phyloP scores from a whole-genome alignment of 2,113 vertebrate genomes.

The Aegypius monachus region DNA sequence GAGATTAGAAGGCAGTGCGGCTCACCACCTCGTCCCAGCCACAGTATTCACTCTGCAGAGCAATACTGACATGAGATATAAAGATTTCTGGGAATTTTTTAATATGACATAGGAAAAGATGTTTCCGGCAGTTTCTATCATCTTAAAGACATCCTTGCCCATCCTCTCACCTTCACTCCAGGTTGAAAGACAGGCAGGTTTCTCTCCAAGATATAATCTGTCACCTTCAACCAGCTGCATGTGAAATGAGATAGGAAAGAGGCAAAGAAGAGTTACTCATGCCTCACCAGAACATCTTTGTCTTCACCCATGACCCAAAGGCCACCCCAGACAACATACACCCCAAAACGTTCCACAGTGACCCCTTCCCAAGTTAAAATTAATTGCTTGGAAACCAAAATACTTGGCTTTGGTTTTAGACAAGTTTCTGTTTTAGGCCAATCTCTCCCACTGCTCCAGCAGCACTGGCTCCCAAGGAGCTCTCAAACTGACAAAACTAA shows the following conservation, averaged over 20 bases:
- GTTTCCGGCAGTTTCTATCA: neutral
- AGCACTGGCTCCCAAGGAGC: neutral
- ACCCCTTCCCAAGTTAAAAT: neutral
- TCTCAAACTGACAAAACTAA: neutral
- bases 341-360: neutral
- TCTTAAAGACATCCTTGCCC: neutral
- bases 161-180: conserved; percentile 85
- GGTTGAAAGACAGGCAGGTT: conserved; percentile 87
- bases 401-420: neutral
- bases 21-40: neutral
- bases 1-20: neutral
- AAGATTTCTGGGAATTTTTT: neutral
- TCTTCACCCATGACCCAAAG: neutral
- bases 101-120: neutral
- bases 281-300: neutral
- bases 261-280: neutral
- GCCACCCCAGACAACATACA: neutral
- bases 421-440: neutral
- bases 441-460: neutral
- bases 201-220: conserved; percentile 83
- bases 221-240: conserved; percentile 91
- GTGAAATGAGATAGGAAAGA: neutral
- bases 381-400: neutral
- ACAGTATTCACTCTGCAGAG: neutral
- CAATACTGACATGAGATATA: neutral